Percentiles rank a stretch among this genome's conserved stretches.
phyloP scores from a whole-genome alignment of 2,113 vertebrate genomes.

The Sprattus sprattus region DNA sequence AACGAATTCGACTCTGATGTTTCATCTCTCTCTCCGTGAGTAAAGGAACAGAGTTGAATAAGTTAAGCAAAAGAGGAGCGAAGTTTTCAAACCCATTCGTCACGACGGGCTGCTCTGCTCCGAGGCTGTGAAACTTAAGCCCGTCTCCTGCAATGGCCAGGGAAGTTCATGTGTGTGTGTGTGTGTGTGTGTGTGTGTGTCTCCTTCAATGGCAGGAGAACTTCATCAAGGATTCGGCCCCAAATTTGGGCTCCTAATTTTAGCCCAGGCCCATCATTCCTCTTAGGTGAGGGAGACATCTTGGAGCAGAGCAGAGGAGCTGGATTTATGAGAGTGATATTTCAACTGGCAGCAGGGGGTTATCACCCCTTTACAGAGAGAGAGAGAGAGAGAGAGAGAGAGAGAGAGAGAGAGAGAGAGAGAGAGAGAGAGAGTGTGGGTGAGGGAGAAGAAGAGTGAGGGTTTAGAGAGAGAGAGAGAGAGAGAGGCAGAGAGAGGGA shows the following conservation, averaged over 20 bases:
- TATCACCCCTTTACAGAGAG: background rate
- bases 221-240: background rate
- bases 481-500: background rate
- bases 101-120: background rate
- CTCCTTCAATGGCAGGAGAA: background rate
- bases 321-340: background rate
- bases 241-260: background rate
- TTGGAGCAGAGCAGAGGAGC: background rate
- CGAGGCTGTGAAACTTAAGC: background rate
- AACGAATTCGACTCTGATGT: background rate
- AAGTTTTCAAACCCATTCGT: background rate
- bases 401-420: background rate
- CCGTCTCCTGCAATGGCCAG: background rate
- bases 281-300: background rate
- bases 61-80: background rate
- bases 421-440: background rate
- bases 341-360: background rate
- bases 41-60: background rate
- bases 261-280: background rate
- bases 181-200: too few species aligned
- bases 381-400: background rate
- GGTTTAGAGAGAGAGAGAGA: background rate
- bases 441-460: background rate
- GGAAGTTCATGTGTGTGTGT: slow-evolving; percentile 1
- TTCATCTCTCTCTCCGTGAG: background rate